Conservation (phyloP, 2,797 vertebrate species). For the Ispidina lecontei region DNA sequence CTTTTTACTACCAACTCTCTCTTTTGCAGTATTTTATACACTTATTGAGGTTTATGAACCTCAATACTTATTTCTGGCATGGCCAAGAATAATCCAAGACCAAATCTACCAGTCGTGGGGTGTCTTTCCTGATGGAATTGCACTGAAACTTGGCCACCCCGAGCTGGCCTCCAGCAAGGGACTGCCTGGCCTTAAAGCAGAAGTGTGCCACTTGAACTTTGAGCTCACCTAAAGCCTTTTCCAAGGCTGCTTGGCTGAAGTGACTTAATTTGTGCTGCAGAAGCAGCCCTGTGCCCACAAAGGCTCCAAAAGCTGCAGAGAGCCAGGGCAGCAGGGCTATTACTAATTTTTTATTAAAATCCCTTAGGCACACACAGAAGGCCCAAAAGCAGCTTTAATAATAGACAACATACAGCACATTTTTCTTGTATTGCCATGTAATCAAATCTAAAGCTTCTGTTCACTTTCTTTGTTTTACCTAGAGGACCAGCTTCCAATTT, state of each 20-base stretch:
- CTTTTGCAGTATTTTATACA: constrained; percentile 48
- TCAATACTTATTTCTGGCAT: constrained; percentile 38
- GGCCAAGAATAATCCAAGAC: constrained; percentile 63
- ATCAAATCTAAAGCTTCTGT: constrained; percentile 85
- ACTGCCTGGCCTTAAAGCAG: constrained; percentile 52
- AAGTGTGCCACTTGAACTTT: constrained; percentile 72
- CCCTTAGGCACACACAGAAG: constrained; percentile 79
- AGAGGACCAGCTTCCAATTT: constrained; percentile 87
- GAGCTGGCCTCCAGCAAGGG: constrained; percentile 43
- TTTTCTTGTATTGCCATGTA: constrained; percentile 88
- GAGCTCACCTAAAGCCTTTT: constrained; percentile 65
- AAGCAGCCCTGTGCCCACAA: constrained; percentile 70
- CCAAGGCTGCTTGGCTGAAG: constrained; percentile 75
- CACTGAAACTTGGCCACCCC: constrained; percentile 63
- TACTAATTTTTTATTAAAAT: constrained; percentile 86
- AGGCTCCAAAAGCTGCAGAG: constrained; percentile 62
- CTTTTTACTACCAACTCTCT: constrained; percentile 33
- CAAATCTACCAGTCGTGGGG: constrained; percentile 10
- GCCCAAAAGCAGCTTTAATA: constrained; percentile 87
- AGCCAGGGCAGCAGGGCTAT: constrained; percentile 79
- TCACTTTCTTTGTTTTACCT: constrained; percentile 86
- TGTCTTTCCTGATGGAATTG: constrained; percentile 58
- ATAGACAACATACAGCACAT: constrained; percentile 85
- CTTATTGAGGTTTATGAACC: constrained; percentile 44
- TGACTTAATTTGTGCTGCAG: constrained; percentile 80